Evolutionary conservation across 2,797 vertebrate species (phyloP), one percentile per base, ranked within the genome.

Genomic region (Setipinna tenuifilis): DNA sequence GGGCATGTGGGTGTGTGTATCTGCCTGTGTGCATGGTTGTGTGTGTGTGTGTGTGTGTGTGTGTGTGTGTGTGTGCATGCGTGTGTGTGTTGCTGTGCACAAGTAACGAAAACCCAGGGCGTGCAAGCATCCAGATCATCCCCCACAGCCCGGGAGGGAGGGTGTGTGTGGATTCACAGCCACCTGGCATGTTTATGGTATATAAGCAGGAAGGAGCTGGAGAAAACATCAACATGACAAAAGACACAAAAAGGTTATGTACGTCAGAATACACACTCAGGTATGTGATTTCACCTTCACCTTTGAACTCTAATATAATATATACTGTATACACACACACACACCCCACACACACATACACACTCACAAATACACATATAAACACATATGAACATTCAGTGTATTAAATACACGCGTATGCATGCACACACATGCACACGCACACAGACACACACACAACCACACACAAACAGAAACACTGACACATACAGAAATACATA

Each of bases 401-500:
- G 17, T 19, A 6, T 14, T 7, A 35, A 12, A 35, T 35, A 54
- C 80, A 81, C 31, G 44, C n/a, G 44, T 28, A 57, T 71, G 68
- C 4, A 48, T 48, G 10, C 46, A 48, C 46, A 10, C 46, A 4
- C 4, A 3, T 82, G 48, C 44, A 31, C 1, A 3, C 83, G 28
- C 11, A 75, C 68, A 57, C 7, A 50, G 14, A 31, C 10, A 48
- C 4, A 48, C 10, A 4, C 3, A 48, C 10, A 48, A 58, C 57
- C 48, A 50, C 3, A 50, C 48, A 50, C 48, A 50, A 6, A 50
- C 48, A 50, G 12, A 16, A 1, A 58, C 12, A 58, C 65, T 81
- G 31, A 83, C 19, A 81, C 59, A 85, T 85, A 88, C 44, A 7
- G 57, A 58, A 7, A 58, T 12, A 58, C 2, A 58, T 12, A 58